These are phyloP conservation scores for Laspeyria flexula DNA, from an alignment of 2,888 invertebrate species.

Conservation along the genomic window DNA sequence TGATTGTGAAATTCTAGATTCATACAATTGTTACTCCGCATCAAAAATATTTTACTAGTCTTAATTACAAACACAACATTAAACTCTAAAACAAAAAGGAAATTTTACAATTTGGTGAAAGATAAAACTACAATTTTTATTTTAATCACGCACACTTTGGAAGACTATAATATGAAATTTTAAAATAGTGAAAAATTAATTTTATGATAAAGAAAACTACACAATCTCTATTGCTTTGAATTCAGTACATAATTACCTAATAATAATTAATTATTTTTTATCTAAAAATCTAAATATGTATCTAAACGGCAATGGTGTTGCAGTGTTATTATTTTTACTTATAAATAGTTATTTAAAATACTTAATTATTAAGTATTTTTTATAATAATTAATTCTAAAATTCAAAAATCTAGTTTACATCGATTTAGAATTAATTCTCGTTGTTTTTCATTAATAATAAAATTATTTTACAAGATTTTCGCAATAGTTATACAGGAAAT, in stretches of 20 bases:
- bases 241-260: slow-evolving; percentile 65
- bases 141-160: slow-evolving; percentile 74
- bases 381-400: slow-evolving; percentile 36
- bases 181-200: slow-evolving; percentile 53
- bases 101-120: slow-evolving; percentile 20
- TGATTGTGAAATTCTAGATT: slow-evolving; percentile 66
- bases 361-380: slow-evolving; percentile 38
- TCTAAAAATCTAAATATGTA: slow-evolving; percentile 55
- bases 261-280: slow-evolving; percentile 47
- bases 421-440: slow-evolving; percentile 85
- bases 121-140: slow-evolving; percentile 51
- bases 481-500: slow-evolving; percentile 48
- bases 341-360: slow-evolving; percentile 46
- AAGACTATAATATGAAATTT: slow-evolving; percentile 78
- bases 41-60: slow-evolving; percentile 40
- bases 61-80: slow-evolving; percentile 12
- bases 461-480: slow-evolving; percentile 46
- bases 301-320: slow-evolving; percentile 74
- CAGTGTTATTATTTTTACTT: slow-evolving; percentile 63
- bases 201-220: slow-evolving; percentile 43
- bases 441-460: slow-evolving; percentile 71
- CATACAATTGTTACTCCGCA: slow-evolving; percentile 70
- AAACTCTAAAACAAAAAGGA: slow-evolving; percentile 5
- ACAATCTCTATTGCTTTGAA: slow-evolving; percentile 70
- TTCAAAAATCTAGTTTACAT: slow-evolving; percentile 68